Conservation (phyloP, 2,113 vertebrate species). For the Tringa solitaria region DNA sequence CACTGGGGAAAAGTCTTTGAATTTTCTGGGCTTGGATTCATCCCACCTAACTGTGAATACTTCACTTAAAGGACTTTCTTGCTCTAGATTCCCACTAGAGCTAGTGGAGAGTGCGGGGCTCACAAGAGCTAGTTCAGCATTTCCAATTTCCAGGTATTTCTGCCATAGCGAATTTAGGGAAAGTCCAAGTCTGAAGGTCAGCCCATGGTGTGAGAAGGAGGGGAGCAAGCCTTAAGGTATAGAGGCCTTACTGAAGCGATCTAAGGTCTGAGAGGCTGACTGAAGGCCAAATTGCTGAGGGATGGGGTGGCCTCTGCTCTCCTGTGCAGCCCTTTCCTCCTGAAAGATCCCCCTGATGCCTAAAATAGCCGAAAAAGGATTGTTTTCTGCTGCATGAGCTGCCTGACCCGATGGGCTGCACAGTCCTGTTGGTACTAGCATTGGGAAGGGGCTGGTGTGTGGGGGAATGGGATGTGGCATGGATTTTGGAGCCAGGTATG, state of each 20-base stretch:
- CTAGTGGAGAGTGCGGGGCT: background rate
- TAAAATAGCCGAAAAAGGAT: background rate
- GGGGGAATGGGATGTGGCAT: background rate
- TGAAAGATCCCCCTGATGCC: background rate
- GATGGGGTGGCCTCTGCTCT: background rate
- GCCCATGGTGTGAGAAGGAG: background rate
- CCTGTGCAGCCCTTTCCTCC: background rate
- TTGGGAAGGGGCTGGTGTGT: background rate
- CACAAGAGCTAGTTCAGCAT: background rate
- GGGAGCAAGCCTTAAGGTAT: background rate
- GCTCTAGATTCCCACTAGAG: background rate
- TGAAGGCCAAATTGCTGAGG: background rate
- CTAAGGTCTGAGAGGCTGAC: background rate
- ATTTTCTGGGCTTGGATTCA: background rate
- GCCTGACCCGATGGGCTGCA: background rate
- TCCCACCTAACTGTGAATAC: rapidly evolving
- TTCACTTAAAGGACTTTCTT: background rate
- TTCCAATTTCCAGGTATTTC: background rate
- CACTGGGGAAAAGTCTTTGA: background rate
- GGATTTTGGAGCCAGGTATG: background rate
- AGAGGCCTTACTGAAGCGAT: background rate
- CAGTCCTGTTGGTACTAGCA: background rate
- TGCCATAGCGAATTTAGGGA: background rate
- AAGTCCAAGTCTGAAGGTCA: background rate
- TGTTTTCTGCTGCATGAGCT: background rate